Conservation (phyloP, 2,888 invertebrate species). For the Bugulina stolonifera region DNA sequence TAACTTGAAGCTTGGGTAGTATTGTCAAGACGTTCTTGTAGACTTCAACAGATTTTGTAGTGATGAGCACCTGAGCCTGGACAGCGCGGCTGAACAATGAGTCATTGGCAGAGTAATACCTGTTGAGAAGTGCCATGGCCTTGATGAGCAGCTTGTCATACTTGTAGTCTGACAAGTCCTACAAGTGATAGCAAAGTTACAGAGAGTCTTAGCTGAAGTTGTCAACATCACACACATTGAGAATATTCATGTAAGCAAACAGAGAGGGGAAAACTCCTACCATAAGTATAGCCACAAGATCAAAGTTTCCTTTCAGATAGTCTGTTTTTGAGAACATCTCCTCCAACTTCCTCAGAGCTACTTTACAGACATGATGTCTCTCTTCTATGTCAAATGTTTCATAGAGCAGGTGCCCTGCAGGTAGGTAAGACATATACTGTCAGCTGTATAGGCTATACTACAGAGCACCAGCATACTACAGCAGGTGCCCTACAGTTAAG, state of each 20-base stretch:
- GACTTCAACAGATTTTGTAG: conserved; percentile 49
- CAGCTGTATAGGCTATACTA: no score
- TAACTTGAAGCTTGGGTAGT: conserved; percentile 43
- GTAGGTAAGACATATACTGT: background rate
- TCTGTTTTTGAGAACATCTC: conserved; percentile 51
- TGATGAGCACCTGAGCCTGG: conserved; percentile 50
- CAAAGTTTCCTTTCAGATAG: conserved; percentile 35
- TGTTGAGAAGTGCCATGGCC: conserved; percentile 44
- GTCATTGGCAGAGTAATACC: conserved; percentile 49
- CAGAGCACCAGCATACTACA: no score
- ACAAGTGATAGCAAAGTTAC: no score
- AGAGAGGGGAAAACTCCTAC: no score
- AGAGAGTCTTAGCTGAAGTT: no score
- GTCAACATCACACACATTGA: no score
- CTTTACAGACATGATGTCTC: conserved; percentile 36
- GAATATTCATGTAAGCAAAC: no score
- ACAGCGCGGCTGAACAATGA: conserved; percentile 43
- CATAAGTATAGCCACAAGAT: conserved; percentile 18
- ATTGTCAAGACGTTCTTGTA: conserved; percentile 47
- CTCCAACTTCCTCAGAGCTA: conserved; percentile 40
- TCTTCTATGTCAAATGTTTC: conserved; percentile 38
- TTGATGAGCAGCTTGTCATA: conserved; percentile 46
- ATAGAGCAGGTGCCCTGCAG: conserved; percentile 34
- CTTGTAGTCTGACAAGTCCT: conserved; percentile 48
- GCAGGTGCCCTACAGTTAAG: no score